Evolutionary conservation across 2,888 invertebrate species (phyloP), one percentile per base, ranked within the genome.

Genomic region (Xylocampa areola): DNA sequence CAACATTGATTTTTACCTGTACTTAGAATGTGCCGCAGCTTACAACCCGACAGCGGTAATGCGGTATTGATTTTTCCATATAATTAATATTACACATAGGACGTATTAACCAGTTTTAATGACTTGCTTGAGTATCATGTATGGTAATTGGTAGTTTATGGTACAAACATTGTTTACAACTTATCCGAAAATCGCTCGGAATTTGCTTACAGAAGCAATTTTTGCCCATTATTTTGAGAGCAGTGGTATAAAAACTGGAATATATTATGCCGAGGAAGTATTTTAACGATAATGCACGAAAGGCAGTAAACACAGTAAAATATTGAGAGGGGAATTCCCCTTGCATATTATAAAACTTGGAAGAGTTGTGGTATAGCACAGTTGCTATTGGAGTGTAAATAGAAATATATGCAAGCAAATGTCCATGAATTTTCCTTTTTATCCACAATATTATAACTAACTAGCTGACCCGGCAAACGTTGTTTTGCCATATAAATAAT

Each of bases 171-270:
- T 21, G 27, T 41, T 39, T 16, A 16, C 14, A 47, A 58, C 6
- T 59, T 33, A 39, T 17, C 23, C 11, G 11, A 27, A 19, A 23
- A 47, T 19, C 14, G 13, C 8, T 11, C 16, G 14, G 3, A 39
- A n/a, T 37, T 48, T 40, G 43, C 17, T 55, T 39, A 25, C 30
- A 41, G 64, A 53, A 41, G n/a, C n/a, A n/a, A n/a, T n/a, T n/a
- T n/a, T n/a, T n/a, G n/a, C n/a, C n/a, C n/a, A n/a, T n/a, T n/a
- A n/a, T n/a, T n/a, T n/a, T n/a, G n/a, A n/a, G n/a, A n/a, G 25
- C 40, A 27, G 4, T 29, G 17, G 11, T n/a, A 33, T 33, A 37
- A 30, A 44, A 64, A 45, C 17, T 1, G 10, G 14, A 27, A 11
- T n/a, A n/a, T n/a, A 36, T 40, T 32, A 21, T 11, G 43, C 32